These are phyloP conservation scores for Chunga burmeisteri DNA, from an alignment of 2,113 vertebrate species.

Conservation along the genomic window DNA sequence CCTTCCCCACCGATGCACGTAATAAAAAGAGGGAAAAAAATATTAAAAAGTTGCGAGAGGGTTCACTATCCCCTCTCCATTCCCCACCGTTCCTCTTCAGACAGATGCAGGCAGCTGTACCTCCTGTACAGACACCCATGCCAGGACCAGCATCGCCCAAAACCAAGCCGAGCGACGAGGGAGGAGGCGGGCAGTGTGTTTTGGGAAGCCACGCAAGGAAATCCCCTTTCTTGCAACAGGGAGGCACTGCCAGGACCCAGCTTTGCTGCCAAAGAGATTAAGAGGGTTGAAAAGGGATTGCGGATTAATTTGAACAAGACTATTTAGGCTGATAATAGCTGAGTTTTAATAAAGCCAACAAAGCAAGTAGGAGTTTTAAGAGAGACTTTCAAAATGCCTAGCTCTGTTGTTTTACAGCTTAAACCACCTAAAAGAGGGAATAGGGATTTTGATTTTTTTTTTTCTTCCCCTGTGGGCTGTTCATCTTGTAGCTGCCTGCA, in stretches of 20 bases:
- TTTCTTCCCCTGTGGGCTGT: background rate
- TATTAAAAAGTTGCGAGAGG: fast-evolving
- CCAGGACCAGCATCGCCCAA: background rate
- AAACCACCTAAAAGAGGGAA: background rate
- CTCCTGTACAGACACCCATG: background rate
- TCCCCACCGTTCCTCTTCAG: background rate
- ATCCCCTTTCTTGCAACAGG: background rate
- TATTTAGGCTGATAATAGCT: background rate
- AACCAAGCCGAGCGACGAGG: fast-evolving
- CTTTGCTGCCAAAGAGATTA: background rate
- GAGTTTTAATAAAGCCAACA: background rate
- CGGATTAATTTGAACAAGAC: background rate
- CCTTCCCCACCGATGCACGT: background rate
- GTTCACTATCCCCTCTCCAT: fast-evolving
- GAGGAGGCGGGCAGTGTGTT: background rate
- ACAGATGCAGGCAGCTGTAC: background rate
- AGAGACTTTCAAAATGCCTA: background rate
- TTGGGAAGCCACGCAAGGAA: background rate
- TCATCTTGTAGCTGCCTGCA: background rate
- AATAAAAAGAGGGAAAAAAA: fast-evolving
- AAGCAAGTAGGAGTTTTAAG: background rate
- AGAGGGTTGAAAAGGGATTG: background rate
- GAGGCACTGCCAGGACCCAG: background rate
- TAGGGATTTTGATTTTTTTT: background rate
- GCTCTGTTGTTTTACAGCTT: background rate